These are phyloP conservation scores for Sylvilagus floridanus DNA, from an alignment of 2,797 vertebrate genomes.

Conservation along the genomic window DNA sequence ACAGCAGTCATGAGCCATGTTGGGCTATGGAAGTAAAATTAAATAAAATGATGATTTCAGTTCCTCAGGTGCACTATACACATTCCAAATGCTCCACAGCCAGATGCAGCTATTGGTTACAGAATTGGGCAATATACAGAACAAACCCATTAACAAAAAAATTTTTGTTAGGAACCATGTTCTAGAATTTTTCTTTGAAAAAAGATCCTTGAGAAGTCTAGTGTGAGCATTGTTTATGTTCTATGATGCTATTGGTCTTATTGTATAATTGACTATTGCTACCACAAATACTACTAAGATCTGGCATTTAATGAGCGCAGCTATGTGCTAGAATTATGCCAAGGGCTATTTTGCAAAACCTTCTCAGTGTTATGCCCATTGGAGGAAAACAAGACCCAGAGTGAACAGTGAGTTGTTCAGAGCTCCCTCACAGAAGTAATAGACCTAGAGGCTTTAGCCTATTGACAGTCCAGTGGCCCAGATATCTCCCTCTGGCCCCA, in stretches of 20 bases:
- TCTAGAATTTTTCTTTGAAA: neutral
- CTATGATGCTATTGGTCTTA: neutral
- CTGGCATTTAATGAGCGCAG: neutral
- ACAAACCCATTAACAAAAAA: neutral
- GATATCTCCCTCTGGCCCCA: neutral
- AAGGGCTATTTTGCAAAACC: slow-evolving; percentile 9
- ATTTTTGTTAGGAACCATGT: neutral
- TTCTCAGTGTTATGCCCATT: neutral
- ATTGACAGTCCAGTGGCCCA: neutral
- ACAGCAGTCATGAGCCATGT: rapidly evolving
- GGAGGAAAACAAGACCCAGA: slow-evolving; percentile 14
- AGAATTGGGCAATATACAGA: neutral
- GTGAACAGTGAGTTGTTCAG: neutral
- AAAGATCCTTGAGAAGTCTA: slow-evolving; percentile 13
- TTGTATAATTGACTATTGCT: slow-evolving; percentile 1
- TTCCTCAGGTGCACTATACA: neutral
- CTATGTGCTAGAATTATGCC: neutral
- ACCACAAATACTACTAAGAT: neutral
- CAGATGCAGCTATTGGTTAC: neutral
- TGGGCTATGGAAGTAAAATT: neutral
- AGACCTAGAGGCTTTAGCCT: neutral
- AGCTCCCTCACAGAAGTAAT: neutral
- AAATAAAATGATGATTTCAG: neutral
- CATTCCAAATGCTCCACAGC: neutral
- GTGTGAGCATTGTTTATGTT: neutral